Conservation (phyloP, 2,113 vertebrate species). For the Felis catus region DNA sequence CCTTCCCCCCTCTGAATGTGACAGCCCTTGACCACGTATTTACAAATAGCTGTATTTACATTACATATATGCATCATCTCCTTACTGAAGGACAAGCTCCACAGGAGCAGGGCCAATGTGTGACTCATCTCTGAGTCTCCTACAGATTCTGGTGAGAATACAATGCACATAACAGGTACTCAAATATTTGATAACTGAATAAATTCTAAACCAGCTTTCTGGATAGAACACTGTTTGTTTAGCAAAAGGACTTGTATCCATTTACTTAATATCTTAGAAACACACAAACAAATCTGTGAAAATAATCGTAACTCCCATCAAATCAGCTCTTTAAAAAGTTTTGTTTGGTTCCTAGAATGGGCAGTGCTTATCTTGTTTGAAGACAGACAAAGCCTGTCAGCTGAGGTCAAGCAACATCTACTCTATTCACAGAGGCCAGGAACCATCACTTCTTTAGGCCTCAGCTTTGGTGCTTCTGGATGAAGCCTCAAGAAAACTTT, state of each 20-base stretch:
- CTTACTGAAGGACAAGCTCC: not conserved
- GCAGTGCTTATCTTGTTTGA: not conserved
- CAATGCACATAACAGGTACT: not conserved
- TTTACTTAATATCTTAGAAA: slow-evolving; percentile 4
- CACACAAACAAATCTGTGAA: not conserved
- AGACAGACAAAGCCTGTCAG: not conserved
- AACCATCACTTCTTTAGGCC: not conserved
- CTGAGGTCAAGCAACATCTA: not conserved
- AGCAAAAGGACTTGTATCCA: not conserved
- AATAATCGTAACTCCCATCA: not conserved
- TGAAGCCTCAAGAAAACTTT: not conserved
- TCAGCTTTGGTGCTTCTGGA: not conserved
- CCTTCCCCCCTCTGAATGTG: not conserved
- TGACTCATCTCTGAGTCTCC: not conserved
- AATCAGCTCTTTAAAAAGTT: not conserved
- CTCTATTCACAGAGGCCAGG: not conserved
- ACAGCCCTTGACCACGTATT: not conserved
- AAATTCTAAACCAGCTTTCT: not conserved
- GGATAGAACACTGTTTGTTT: not conserved
- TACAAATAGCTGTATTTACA: not conserved
- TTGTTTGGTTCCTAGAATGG: not conserved
- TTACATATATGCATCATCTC: not conserved
- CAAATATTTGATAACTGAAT: not conserved
- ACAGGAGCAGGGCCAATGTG: not conserved
- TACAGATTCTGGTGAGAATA: not conserved